Conservation (phyloP, 2,113 vertebrate species). For the Apaloderma vittatum region DNA sequence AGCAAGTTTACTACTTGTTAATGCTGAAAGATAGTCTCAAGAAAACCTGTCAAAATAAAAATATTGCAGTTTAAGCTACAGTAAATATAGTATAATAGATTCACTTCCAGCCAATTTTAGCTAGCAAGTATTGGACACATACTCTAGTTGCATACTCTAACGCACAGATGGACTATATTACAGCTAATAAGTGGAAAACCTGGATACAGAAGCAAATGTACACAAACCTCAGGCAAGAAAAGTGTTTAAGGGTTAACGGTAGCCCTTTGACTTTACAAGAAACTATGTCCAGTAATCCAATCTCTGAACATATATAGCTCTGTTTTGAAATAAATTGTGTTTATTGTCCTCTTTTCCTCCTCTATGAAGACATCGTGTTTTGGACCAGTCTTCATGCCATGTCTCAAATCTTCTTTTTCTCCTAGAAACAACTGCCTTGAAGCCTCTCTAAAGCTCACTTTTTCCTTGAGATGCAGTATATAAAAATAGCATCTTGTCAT, state of each 20-base stretch:
- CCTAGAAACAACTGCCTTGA: neutral
- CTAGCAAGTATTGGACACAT: neutral
- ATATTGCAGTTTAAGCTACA: neutral
- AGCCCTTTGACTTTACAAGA: neutral
- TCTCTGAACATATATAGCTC: neutral
- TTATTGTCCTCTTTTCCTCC: neutral
- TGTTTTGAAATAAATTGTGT: neutral
- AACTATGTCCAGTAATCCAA: neutral
- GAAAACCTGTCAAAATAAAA: conserved; percentile 27
- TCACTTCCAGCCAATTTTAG: neutral
- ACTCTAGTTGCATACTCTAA: neutral
- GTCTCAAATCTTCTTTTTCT: neutral
- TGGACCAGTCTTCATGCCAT: neutral
- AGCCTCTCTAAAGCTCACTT: neutral
- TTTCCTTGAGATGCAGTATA: neutral
- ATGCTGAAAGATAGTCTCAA: neutral
- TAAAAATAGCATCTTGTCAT: neutral
- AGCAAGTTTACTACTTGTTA: neutral
- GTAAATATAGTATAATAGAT: neutral
- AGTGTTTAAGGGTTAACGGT: neutral
- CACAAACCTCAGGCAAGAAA: neutral
- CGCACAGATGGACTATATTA: neutral
- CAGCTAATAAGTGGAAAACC: neutral
- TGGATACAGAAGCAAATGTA: neutral
- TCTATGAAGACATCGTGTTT: neutral